Conservation (phyloP, 2,113 vertebrate species). For the Eulemur macaco region DNA sequence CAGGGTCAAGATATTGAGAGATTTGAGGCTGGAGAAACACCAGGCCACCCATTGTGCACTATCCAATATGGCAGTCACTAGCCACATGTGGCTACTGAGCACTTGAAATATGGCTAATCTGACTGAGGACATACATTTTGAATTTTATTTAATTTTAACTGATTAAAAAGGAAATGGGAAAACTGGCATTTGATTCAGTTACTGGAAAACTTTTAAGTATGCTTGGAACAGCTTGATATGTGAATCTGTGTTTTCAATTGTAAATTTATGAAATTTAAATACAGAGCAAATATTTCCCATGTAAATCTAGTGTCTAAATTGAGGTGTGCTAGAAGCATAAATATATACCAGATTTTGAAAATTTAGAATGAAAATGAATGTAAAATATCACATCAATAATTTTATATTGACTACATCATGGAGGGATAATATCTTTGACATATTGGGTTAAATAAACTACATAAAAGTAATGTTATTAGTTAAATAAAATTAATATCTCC, state of each 20-base stretch:
- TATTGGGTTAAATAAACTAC: neutral
- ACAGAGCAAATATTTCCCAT: neutral
- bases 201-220: neutral
- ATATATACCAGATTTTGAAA: neutral
- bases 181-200: neutral
- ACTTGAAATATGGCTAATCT: neutral
- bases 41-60: neutral
- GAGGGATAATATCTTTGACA: conserved; percentile 3
- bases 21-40: neutral
- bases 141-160: conserved; percentile 23
- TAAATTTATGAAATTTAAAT: neutral
- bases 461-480: neutral
- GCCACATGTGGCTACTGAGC: neutral
- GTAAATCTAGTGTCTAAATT: neutral
- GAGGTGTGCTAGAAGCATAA: neutral
- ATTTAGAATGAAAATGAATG: neutral
- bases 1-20: neutral
- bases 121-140: neutral
- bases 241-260: neutral
- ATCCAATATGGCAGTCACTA: neutral
- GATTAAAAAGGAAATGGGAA: conserved; percentile 29
- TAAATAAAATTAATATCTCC: neutral
- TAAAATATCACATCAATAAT: neutral
- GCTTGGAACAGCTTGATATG: neutral
- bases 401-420: neutral